phyloP scores from a whole-genome alignment of 2,797 vertebrate species.

The Anniella stebbinsi region DNA sequence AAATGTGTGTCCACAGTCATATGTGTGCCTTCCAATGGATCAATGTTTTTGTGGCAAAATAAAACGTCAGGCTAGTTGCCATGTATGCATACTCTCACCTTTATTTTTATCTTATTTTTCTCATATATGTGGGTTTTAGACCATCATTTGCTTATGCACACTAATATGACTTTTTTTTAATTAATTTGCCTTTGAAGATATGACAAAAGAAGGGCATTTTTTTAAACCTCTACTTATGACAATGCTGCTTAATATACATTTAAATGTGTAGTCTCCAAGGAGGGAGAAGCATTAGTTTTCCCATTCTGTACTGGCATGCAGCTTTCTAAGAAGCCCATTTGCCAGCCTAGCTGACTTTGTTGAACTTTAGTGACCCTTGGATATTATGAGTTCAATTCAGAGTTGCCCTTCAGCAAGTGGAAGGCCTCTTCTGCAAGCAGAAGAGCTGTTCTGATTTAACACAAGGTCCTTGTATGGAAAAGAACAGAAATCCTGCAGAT shows the following conservation, averaged over 20 bases:
- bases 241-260: conserved; percentile 8
- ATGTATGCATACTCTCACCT: background rate
- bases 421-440: background rate
- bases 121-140: background rate
- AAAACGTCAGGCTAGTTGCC: background rate
- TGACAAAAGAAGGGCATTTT: background rate
- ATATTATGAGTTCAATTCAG: background rate
- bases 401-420: background rate
- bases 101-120: background rate
- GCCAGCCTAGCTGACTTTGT: background rate
- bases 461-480: background rate
- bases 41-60: background rate
- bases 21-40: background rate
- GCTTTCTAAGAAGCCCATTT: background rate
- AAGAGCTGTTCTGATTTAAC: background rate
- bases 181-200: background rate
- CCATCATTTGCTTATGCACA: background rate
- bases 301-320: background rate
- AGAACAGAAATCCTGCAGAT: background rate
- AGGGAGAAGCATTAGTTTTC: background rate
- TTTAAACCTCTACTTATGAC: background rate
- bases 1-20: conserved; percentile 27
- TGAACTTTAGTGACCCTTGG: background rate
- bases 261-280: background rate
- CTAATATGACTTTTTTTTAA: background rate